These are phyloP conservation scores for Conchocele bisecta DNA, from an alignment of 2,888 invertebrate genomes.

Conservation along the genomic window DNA sequence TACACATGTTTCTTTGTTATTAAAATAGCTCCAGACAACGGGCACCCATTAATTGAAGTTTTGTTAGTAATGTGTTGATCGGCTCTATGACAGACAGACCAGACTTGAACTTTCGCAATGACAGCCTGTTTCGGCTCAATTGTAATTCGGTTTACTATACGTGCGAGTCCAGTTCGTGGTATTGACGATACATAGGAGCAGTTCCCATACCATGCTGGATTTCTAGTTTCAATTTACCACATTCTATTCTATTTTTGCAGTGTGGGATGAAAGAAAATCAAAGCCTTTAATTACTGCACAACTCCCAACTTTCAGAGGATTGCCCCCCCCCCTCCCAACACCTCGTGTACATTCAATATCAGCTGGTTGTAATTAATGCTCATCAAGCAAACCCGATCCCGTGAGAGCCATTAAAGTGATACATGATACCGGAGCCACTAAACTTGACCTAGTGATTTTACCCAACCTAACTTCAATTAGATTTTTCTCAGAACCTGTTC, in stretches of 20 bases:
- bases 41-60: constrained; percentile 28
- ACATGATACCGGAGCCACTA: neutral
- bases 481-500: neutral
- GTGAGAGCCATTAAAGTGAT: neutral
- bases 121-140: constrained; percentile 17
- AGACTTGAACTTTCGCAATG: constrained; percentile 19
- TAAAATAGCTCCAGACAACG: constrained; percentile 10
- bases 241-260: constrained; percentile 37
- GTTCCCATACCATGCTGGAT: constrained; percentile 23
- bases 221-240: constrained; percentile 22
- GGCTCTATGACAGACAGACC: constrained; percentile 22
- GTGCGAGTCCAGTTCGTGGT: constrained; percentile 17
- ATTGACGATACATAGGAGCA: constrained; percentile 20
- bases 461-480: neutral
- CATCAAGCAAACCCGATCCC: neutral
- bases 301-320: neutral
- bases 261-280: constrained; percentile 46
- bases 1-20: constrained; percentile 4
- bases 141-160: constrained; percentile 33
- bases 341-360: constrained; percentile 8
- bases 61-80: constrained; percentile 26
- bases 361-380: neutral
- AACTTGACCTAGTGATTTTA: neutral
- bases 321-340: constrained; percentile 25
- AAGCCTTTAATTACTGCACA: constrained; percentile 25